These are phyloP conservation scores for Ormyrus pomaceus DNA, from an alignment of 2,888 invertebrate genomes.

Conservation along the genomic window DNA sequence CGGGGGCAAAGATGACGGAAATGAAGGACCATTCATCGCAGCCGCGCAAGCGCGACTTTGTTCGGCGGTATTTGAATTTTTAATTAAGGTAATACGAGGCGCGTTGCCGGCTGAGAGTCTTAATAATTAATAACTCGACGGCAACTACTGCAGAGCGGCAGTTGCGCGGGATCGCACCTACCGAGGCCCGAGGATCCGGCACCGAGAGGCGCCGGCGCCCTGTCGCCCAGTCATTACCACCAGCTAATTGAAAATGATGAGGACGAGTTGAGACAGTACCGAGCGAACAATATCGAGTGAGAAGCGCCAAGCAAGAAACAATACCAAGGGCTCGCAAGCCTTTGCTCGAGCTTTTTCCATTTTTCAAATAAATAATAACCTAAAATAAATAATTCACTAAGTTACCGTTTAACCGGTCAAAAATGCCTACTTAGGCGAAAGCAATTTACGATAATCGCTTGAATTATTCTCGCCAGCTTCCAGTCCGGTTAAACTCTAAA, in stretches of 20 bases:
- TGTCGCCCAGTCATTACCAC: slow-evolving; percentile 67
- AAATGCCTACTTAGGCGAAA: neutral
- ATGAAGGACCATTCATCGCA: slow-evolving; percentile 59
- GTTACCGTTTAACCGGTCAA: neutral
- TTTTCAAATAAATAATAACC: neutral
- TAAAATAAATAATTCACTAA: too few relatives aligned
- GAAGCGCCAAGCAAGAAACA: neutral
- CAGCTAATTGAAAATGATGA: slow-evolving; percentile 73
- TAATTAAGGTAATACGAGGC: slow-evolving; percentile 69
- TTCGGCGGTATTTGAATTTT: slow-evolving; percentile 66
- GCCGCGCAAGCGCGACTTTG: slow-evolving; percentile 56
- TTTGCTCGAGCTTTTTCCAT: neutral
- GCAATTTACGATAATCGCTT: slow-evolving; percentile 25
- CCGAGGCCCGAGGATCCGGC: neutral
- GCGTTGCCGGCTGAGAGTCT: slow-evolving; percentile 55
- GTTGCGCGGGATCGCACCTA: neutral
- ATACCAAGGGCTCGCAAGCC: neutral
- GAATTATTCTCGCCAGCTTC: neutral
- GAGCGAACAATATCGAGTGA: neutral
- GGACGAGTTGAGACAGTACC: slow-evolving; percentile 59
- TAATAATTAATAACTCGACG: slow-evolving; percentile 70
- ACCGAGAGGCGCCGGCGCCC: slow-evolving; percentile 57
- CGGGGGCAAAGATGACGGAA: slow-evolving; percentile 51
- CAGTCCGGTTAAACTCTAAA: slow-evolving; percentile 4
- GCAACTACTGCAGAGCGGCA: slow-evolving; percentile 23